phyloP scores from a whole-genome alignment of 2,888 invertebrate genomes.

The Drosophila vallismaia region DNA sequence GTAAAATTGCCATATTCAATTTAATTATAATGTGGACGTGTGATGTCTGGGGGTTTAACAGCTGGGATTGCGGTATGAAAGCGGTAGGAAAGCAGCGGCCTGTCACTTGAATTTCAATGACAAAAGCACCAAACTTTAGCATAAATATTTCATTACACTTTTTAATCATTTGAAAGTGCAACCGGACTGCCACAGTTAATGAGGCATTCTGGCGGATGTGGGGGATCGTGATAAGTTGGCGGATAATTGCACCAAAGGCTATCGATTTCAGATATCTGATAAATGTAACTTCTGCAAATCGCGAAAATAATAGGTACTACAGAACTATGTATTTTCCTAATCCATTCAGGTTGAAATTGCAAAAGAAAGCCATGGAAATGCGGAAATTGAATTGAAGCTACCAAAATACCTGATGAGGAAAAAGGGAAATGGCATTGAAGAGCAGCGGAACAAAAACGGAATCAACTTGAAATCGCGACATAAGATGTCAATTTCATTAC shows the following conservation, averaged over 20 bases:
- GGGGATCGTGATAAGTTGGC: conserved; percentile 26
- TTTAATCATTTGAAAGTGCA: conserved; percentile 55
- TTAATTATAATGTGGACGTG: conserved; percentile 55
- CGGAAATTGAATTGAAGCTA: conserved; percentile 70
- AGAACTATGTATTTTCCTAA: background rate
- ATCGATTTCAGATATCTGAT: conserved; percentile 18
- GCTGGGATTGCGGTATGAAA: conserved; percentile 5
- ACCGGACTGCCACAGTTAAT: conserved; percentile 53
- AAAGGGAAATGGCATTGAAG: conserved; percentile 28
- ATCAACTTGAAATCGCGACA: conserved; percentile 71
- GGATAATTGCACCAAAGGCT: conserved; percentile 21
- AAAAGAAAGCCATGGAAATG: conserved; percentile 38
- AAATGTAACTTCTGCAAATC: background rate
- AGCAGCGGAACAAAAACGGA: conserved; percentile 44
- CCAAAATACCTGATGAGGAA: conserved; percentile 47
- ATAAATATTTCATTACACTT: conserved; percentile 61
- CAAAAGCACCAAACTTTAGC: conserved; percentile 43
- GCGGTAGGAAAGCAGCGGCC: conserved; percentile 1
- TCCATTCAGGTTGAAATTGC: background rate
- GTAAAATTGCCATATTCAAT: conserved; percentile 61
- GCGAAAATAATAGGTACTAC: background rate
- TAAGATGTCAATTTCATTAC: conserved; percentile 78
- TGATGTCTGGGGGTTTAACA: conserved; percentile 27
- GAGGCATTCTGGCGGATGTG: conserved; percentile 37
- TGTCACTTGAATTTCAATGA: conserved; percentile 48